A percentile compares a stretch with the other conserved stretches of the same genome.
Conservation (phyloP, 1,140 invertebrate species). For the Drosophila teissieri region DNA sequence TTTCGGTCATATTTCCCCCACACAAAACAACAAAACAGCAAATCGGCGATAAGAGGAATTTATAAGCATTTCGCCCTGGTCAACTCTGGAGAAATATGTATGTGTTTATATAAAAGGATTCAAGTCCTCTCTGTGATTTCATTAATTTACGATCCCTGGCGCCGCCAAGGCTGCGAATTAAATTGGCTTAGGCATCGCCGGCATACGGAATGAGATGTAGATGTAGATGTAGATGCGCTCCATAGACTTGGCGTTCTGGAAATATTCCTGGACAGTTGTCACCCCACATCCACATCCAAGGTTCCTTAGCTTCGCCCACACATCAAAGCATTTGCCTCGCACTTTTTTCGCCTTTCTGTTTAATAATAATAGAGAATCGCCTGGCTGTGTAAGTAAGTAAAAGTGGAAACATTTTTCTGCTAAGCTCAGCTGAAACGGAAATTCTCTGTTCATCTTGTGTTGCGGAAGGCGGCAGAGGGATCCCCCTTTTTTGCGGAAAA, state of each 20-base stretch:
- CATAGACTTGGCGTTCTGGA: slow-evolving; percentile 1
- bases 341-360: slow-evolving; percentile 47
- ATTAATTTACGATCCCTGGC: slow-evolving; percentile 76
- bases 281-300: slow-evolving; percentile 1
- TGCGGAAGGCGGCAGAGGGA: slow-evolving; percentile 53
- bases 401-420: slow-evolving; percentile 79
- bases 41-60: slow-evolving; percentile 77
- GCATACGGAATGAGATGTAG: slow-evolving; percentile 59
- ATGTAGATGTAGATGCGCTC: neutral
- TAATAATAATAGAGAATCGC: slow-evolving; percentile 77
- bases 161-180: slow-evolving; percentile 68
- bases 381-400: slow-evolving; percentile 60
- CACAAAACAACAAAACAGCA: slow-evolving; percentile 30
- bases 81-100: slow-evolving; percentile 52
- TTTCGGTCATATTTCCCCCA: slow-evolving; percentile 65
- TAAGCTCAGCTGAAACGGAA: slow-evolving; percentile 82
- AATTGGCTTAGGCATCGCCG: slow-evolving; percentile 67
- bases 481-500: slow-evolving; percentile 43
- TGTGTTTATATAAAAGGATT: slow-evolving; percentile 63
- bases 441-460: slow-evolving; percentile 61
- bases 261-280: slow-evolving; percentile 21
- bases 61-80: slow-evolving; percentile 64
- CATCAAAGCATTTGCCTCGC: slow-evolving; percentile 57
- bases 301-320: slow-evolving; percentile 40
- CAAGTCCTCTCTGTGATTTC: slow-evolving; percentile 66